Evolutionary conservation across 2,888 invertebrate species (phyloP), one percentile per base, ranked within the genome.

Genomic region (Anaspis maculata): DNA sequence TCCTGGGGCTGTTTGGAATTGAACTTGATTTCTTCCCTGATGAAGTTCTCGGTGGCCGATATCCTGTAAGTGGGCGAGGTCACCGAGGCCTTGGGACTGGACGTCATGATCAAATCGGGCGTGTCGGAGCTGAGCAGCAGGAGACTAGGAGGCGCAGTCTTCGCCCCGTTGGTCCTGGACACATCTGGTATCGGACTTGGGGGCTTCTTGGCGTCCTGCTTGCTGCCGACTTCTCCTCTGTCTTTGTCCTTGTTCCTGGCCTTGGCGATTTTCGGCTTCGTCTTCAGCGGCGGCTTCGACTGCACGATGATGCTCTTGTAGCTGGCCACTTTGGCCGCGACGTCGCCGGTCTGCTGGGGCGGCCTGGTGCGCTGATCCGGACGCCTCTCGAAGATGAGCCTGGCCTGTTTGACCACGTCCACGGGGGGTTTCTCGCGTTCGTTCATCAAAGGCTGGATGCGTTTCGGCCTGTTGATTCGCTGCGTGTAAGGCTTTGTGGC

Each of bases 391-490:
- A 91, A 92, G 55, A 89, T 80, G 55, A 82, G 77, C 41, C 89
- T 74, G 9, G 88, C 83, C 39, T 87, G 82, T 52, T 85, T 86
- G 38, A 92, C 92, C 45, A 90, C 78, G 69, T 92, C 91, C 1
- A 83, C 83, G 11, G 91, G 90, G 2, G 92, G 92, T 28, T 88
- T 72, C 54, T 89, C 89, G 9, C 77, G 76, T 45, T 82, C 83
- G 49, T 77, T 77, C 52, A 83, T 71, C 27, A 81, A 67, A 1
- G 72, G 79, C 45, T 69, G 72, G 48, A 78, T 72, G 51, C 74
- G 74, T 51, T 80, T 73, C 45, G 75, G 72, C 59, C 69, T 66
- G 49, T 74, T 73, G 23, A 70, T 51, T 34, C 55, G 62, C 15
- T 45, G 35, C 14, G 37, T 37, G 42, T 15, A 30, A 15, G 22